A percentile compares a stretch with the other conserved stretches of the same genome.
phyloP scores from a whole-genome alignment of 2,113 vertebrate genomes.

The Thermophis baileyi region DNA sequence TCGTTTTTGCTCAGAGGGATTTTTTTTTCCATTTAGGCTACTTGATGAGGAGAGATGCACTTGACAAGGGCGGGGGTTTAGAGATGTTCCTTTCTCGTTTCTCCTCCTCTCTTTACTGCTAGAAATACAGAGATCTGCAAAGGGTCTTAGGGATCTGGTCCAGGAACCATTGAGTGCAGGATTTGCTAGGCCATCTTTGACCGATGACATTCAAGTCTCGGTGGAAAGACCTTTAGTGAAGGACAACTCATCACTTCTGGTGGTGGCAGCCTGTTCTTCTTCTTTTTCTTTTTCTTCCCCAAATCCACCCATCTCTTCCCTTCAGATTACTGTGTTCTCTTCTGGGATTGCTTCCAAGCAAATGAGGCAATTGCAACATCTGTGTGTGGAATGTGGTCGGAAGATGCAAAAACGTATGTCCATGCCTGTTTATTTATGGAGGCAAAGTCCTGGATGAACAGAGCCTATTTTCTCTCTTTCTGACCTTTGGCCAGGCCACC shows the following conservation, averaged over 20 bases:
- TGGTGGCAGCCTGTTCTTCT: neutral
- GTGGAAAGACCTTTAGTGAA: neutral
- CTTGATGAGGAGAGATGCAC: neutral
- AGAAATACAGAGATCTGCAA: neutral
- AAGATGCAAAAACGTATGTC: neutral
- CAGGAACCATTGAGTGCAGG: fast-evolving
- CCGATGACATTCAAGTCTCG: neutral
- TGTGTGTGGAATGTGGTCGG: neutral
- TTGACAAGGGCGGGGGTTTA: neutral
- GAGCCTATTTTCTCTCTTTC: neutral
- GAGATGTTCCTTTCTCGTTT: neutral
- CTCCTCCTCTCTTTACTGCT: neutral
- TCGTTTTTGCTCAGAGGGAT: neutral
- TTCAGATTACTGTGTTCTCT: neutral
- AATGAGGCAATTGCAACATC: neutral
- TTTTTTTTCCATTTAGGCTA: neutral
- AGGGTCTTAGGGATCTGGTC: neutral
- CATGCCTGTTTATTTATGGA: neutral
- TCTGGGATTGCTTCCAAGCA: neutral
- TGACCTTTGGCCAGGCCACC: neutral
- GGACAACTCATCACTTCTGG: neutral
- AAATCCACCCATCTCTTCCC: neutral
- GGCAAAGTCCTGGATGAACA: neutral
- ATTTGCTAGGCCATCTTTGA: neutral
- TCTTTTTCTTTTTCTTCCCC: fast-evolving